Base-by-base conservation (phyloP, 2,113 vertebrate genomes). In the Saccopteryx leptura region DNA sequence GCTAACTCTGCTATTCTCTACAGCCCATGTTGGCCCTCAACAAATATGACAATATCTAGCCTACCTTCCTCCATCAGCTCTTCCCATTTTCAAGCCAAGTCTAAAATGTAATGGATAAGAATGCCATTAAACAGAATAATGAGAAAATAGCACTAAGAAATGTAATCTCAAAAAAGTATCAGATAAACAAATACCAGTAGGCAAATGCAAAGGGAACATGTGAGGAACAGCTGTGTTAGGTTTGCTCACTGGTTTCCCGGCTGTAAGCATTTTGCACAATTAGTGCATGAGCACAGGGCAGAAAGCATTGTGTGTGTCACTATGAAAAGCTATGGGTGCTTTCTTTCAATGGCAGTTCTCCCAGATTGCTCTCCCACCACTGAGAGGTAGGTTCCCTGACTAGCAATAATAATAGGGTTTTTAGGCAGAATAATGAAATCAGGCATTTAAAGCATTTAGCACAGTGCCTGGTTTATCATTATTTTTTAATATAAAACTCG, bases 401-500 rank as follows among this genome's bases (percentile, higher is more conserved):
- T 39, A 39, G 39, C 39, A 39, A 39, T 39, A 39, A 39, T 39
- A 39, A 39, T 39, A 39, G 39, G 39, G 39, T 39, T 82, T 68
- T 21, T 52, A n/a, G 4, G 23, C 24, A 91, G 28, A 95, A 69
- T 15, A 83, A 76, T 78, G 31, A 96, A 23, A 60, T 54, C 65
- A 90, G 31, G 17, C n/a, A 60, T 65, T 86, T 81, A 91, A 85
- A 71, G 23, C 33, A 68, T 50, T 90, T 54, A 85, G 33, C 10
- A 63, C 2, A 63, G 39, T 69, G 33, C 15, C 56, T 69, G 33
- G 48, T 33, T 66, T 46, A 65, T 79, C 39, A 33, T 95, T 61
- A 93, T 90, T 63, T 84, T 90, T 84, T 13, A 95, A 33, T n/a
- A 1, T 66, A 88, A 94, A 90, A 84, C 15, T 80, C 54, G 21